Percentiles rank a stretch among this genome's conserved stretches.
Evolutionary conservation across 2,888 invertebrate genomes (phyloP).

Genomic region (Crioceris asparagi): DNA sequence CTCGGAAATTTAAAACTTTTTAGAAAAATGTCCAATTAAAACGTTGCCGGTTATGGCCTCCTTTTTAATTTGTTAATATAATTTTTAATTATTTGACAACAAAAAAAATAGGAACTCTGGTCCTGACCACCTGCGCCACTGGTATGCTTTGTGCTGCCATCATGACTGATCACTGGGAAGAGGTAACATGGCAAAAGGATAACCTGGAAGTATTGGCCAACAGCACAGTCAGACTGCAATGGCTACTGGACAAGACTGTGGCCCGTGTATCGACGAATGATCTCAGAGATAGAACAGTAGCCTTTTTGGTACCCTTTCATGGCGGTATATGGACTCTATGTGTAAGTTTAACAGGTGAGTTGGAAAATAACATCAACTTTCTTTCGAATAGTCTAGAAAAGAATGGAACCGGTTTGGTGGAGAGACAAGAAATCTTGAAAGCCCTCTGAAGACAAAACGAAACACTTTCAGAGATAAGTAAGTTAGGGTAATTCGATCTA

Average conservation of each 20-base stretch:
- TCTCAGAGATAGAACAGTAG: constrained; percentile 30
- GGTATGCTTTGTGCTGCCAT: constrained; percentile 75
- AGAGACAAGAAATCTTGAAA: too few species aligned
- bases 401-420: too few species aligned
- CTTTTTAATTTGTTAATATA: too few species aligned
- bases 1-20: too few species aligned
- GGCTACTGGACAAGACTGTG: constrained; percentile 68
- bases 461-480: too few species aligned
- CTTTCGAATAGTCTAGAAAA: too few species aligned
- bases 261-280: constrained; percentile 44
- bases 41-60: too few species aligned
- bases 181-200: constrained; percentile 66
- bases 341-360: constrained; percentile 64
- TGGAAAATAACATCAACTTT: too few species aligned
- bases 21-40: too few species aligned
- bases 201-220: constrained; percentile 48
- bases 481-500: too few species aligned
- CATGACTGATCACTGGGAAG: constrained; percentile 88
- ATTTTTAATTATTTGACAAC: too few species aligned
- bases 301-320: constrained; percentile 76
- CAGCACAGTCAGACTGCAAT: constrained; percentile 48
- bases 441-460: too few species aligned
- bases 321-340: constrained; percentile 88
- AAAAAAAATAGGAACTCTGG: constrained; percentile 44
- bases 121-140: constrained; percentile 65